Evolutionary conservation across 2,888 invertebrate species (phyloP), one percentile per base, ranked within the genome.

Genomic region (Neoscelio sp.): DNA sequence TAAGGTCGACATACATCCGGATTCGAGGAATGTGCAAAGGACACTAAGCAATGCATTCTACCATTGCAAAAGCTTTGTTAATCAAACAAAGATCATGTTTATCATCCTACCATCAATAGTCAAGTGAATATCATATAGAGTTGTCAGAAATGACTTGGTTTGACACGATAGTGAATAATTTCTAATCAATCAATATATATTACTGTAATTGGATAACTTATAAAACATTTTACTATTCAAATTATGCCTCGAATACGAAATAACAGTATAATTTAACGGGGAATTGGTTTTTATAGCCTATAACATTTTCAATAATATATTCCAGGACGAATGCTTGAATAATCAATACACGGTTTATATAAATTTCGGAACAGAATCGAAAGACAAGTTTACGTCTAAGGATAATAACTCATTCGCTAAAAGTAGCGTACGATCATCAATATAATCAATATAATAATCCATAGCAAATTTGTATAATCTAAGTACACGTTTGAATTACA

Each of bases 1-100:
- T 65, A 67, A 70, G 70, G 70, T 58, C 70, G 65, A 8, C 15
- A 50, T 20, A 48, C 35, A 78, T 78, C 78, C 78, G 67, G 52
- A 67, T 78, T 7, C 0, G 13, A 13, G 67, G 62, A 71, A 77
- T 65, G 77, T 20, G 40, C 17, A 52, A 64, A 76, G 56, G 56
- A 76, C 70, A 60, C 35, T 67, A 73, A 35, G 23, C 3, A 33
- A 44, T 35, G 20, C 52, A 73, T 73, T 56, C 56, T 54, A 33
- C 12, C 13, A 42, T 8, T 52, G 40, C 38, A 17, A 15, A 8
- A 44, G 13, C 8, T n/a, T 18, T 2, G 30, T 33, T 64, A 50
- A 40, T 64, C 40, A 35, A 48, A 54, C 6, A 54, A 54, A 54
- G 13, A 23, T 38, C 8, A 28, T 12, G 6, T 23, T 23, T 2